phyloP scores from a whole-genome alignment of 2,888 invertebrate species.

The Hypselothyrea guttata region DNA sequence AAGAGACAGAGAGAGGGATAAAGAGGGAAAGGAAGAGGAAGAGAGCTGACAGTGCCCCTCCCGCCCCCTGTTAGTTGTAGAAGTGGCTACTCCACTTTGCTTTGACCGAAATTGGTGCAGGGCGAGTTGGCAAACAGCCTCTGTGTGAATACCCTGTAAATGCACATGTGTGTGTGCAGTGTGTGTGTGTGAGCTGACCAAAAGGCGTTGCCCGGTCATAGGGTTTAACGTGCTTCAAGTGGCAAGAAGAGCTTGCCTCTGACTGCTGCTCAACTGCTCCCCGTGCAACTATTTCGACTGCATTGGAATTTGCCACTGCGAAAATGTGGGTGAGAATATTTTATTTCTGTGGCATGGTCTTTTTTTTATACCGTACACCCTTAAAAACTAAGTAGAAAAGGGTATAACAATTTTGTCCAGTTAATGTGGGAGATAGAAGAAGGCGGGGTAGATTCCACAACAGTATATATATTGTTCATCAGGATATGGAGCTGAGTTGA shows the following conservation, averaged over 20 bases:
- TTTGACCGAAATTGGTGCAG: slow-evolving; percentile 44
- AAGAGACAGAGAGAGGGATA: too few relatives aligned
- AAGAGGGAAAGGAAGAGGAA: too few relatives aligned
- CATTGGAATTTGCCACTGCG: slow-evolving; percentile 60
- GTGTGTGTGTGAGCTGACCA: slow-evolving; percentile 11
- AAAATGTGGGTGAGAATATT: slow-evolving; percentile 34
- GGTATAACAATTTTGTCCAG: too few relatives aligned
- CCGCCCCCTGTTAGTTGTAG: slow-evolving; percentile 7
- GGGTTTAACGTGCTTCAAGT: slow-evolving; percentile 32
- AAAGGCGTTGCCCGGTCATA: slow-evolving; percentile 23
- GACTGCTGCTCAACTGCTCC: neutral
- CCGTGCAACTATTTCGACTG: slow-evolving; percentile 50
- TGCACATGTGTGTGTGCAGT: slow-evolving; percentile 1
- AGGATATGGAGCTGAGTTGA: too few relatives aligned
- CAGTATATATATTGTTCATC: too few relatives aligned
- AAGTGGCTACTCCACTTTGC: slow-evolving; percentile 44
- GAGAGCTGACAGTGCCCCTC: neutral
- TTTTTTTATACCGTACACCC: too few relatives aligned
- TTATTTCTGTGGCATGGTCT: slow-evolving; percentile 9
- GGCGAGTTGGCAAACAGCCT: slow-evolving; percentile 27
- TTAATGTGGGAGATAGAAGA: too few relatives aligned
- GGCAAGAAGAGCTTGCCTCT: slow-evolving; percentile 16
- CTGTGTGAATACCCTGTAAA: neutral
- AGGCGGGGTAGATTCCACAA: too few relatives aligned
- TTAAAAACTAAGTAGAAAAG: too few relatives aligned